These are phyloP conservation scores for Saccopteryx leptura DNA, from an alignment of 2,113 vertebrate genomes.

Conservation along the genomic window DNA sequence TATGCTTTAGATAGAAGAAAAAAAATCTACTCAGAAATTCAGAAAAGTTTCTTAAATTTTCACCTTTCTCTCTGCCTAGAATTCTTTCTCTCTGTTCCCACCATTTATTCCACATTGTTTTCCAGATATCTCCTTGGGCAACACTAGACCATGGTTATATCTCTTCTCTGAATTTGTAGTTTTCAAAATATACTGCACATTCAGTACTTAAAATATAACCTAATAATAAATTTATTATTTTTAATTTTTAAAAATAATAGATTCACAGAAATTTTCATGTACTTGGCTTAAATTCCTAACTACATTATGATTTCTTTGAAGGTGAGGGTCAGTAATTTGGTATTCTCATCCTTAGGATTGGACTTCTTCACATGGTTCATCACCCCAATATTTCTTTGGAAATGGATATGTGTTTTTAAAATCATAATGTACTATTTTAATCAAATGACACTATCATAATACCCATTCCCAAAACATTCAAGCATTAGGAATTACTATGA, in stretches of 20 bases:
- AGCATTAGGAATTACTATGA: not conserved
- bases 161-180: not conserved
- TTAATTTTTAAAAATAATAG: not conserved
- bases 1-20: constrained; percentile 35
- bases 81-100: not conserved
- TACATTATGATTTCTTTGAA: not conserved
- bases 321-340: not conserved
- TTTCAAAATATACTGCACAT: constrained; percentile 15
- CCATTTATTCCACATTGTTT: not conserved
- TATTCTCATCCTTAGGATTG: not conserved
- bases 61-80: not conserved
- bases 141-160: not conserved
- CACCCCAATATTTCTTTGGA: not conserved
- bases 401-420: constrained; percentile 34
- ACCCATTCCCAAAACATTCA: not conserved
- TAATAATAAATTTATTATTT: not conserved
- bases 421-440: not conserved
- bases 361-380: not conserved
- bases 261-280: constrained; percentile 4
- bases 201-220: not conserved
- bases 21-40: constrained; percentile 28
- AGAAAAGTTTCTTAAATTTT: constrained; percentile 28
- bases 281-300: not conserved
- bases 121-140: not conserved
- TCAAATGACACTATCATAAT: constrained; percentile 14